Base-by-base conservation (phyloP, 2,797 vertebrate genomes). In the Lacerta agilis region DNA sequence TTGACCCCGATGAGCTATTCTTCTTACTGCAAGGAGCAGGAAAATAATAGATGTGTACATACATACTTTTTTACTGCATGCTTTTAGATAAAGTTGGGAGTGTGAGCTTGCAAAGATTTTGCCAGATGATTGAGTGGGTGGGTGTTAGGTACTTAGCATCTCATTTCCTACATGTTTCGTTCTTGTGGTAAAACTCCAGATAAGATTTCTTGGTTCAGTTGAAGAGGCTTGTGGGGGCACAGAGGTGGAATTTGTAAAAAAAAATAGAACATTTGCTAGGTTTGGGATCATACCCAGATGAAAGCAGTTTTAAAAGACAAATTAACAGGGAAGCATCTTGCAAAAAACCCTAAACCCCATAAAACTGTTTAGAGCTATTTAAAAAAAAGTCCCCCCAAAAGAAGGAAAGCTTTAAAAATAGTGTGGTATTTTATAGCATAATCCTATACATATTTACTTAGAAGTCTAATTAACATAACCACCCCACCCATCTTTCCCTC, bases 181-280 rank as follows among this genome's bases (percentile, higher is more conserved):
- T 38, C 83, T 76, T 64, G 73, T 23, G 73, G 83, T 87, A 43
- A 82, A 33, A 79, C 67, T 58, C 29, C 79, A 80, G 76, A 73
- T 49, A 83, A 67, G 76, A 29, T 55, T 8, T 7, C 29, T 29
- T 29, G n/a, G 18, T 58, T 41, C 45, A 4, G 27, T 67, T 25
- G 33, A 17, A 27, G 25, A 18, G 45, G 20, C 2, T 38, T 23
- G 4, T 29, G 49, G 69, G 20, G 23, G 43, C 8, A 17, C 61
- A 64, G 71, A 33, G 38, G 20, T 38, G 13, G 11, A 83, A 41
- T 4, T 33, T 79, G 43, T 78, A 79, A 69, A 33, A 69, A 33
- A n/a, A 79, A 71, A 86, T 86, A 69, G 76, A 66, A 23, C 49
- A 38, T 66, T 81, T 80, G 41, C n/a, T 49, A 66, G 36, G 55